phyloP scores from a whole-genome alignment of 2,113 vertebrate genomes.

The Cisticola juncidis region DNA sequence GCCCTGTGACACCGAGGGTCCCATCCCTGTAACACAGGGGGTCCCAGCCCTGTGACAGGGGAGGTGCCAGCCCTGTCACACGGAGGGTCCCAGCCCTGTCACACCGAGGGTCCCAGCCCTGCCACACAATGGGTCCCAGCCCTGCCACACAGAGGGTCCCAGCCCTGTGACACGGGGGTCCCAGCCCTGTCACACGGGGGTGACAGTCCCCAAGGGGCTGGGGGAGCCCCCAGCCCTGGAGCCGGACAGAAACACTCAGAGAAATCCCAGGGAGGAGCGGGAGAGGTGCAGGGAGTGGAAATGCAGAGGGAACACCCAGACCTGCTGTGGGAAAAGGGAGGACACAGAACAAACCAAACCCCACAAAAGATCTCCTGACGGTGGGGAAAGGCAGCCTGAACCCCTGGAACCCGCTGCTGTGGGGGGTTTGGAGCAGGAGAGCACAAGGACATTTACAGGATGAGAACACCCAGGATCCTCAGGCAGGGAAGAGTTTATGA shows the following conservation, averaged over 20 bases:
- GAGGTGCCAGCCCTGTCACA: no score
- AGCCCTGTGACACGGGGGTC: neutral
- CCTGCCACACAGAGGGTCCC: no score
- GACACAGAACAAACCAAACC: fast-evolving
- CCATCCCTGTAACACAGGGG: neutral
- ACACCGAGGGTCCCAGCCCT: no score
- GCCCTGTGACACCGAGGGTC: neutral
- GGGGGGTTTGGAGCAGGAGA: fast-evolving
- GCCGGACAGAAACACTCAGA: neutral
- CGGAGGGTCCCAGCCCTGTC: no score
- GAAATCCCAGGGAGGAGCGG: neutral
- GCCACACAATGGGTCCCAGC: no score
- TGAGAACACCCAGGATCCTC: neutral
- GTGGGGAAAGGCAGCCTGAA: fast-evolving
- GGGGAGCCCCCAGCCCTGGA: neutral
- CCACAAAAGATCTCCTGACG: fast-evolving
- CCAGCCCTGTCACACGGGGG: neutral
- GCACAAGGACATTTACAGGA: fast-evolving
- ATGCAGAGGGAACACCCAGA: fast-evolving
- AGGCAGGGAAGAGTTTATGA: neutral
- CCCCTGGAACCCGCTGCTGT: neutral
- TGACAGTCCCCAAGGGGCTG: neutral
- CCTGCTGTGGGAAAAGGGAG: fast-evolving
- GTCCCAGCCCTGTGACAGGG: no score
- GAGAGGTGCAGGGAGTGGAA: neutral